Evolutionary conservation across 2,797 vertebrate species (phyloP), one percentile per base, ranked within the genome.

Genomic region (Florisuga fusca): DNA sequence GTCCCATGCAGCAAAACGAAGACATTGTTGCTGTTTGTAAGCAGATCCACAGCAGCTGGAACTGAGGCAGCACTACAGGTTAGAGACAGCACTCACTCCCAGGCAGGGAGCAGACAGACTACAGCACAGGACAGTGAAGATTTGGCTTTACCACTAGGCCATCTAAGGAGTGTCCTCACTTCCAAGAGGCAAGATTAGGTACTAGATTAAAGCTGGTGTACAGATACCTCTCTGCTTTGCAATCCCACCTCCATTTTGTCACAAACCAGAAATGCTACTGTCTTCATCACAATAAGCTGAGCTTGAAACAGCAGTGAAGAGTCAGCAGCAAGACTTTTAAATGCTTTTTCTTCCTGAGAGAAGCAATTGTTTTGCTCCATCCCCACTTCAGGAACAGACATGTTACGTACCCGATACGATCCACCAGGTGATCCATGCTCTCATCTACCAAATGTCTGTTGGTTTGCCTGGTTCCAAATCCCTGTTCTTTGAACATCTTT

Each of bases 391-490:
- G 19, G 68, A 58, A 80, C 4, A 33, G 1, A 11, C 6, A 25
- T 4, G 10, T 27, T 43, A 89, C 98, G 97, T 83, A 99, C 99
- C 99, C 99, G 4, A 99, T 99, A 46, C 99, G 98, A 83, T 99
- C 99, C 9, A 99, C 98, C 20, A 99, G 96, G 7, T 98, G 97
- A 64, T 99, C 99, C 99, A 99, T 99, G 97, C 98, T 99, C 96
- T 99, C 99, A 88, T 99, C 99, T 12, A 99, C 98, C 16, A 99
- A 96, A 93, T 99, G 99, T 51, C 99, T 98, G 96, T 99, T 99
- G 86, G 99, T 99, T 96, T 99, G 99, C 6, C 99, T 98, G 9
- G 98, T 98, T 69, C 99, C 99, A 77, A 99, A 99, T 29, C 99
- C 99, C 97, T 99, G 98, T 58, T 99, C 99, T 93, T 99, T 99